Base-by-base conservation (phyloP, 2,888 invertebrate genomes). In the Drosophila mimica region DNA sequence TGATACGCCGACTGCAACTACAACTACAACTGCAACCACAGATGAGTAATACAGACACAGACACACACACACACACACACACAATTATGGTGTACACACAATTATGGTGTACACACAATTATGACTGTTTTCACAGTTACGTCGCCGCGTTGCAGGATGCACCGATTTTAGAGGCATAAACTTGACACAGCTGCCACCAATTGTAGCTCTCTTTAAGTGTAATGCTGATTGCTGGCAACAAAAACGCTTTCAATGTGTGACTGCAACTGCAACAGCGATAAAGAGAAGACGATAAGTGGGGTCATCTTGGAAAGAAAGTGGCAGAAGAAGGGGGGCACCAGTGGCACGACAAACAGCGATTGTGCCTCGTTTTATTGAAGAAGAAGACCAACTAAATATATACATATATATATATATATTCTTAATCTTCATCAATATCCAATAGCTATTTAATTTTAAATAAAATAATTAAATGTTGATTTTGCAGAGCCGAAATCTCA, bases 161-260 rank as follows among this genome's bases (percentile, higher is more conserved):
- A 17, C 6, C 20, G 17, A 17, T 17, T 46, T 33, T 31, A 34
- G 4, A 3, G 33, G 20, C 25, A 38, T n/a, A 20, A 28, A 38
- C 28, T 13, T 20, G 20, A 25, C 46, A 15, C 15, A 20, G 46
- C 20, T 20, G 40, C 40, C 4, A 40, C n/a, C 20, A 53, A 53
- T 33, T 34, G 33, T 15, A 53, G 20, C 15, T 3, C 25, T 15
- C 15, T 34, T 20, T 20, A 9, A 15, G 15, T 34, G 34, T 38
- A 38, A 54, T 13, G 48, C 49, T 70, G 70, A 68, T 68, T 69
- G 33, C 70, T 64, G 46, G 31, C 68, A 31, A 34, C 28, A 25
- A 13, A 36, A 43, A 46, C 28, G 11, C 25, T 33, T 28, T 25
- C 25, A 25, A 25, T 25, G 25, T 25, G 25, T 25, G 25, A 25